Evolutionary conservation across 2,113 vertebrate genomes (phyloP).

Genomic region (Stegastes partitus): DNA sequence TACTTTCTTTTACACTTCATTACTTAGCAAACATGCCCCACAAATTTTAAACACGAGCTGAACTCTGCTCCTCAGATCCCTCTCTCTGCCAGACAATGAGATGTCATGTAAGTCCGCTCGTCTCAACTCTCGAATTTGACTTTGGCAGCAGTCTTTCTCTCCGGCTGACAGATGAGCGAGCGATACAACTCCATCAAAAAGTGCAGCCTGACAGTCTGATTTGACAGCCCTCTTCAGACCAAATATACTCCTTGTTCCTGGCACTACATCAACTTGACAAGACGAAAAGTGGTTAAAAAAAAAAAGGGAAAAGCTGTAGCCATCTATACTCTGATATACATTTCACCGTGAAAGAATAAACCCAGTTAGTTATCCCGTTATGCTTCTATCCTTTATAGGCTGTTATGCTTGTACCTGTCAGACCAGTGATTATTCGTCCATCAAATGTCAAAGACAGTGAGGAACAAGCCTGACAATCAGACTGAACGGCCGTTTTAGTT

Average conservation of each 20-base stretch:
- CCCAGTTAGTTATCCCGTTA: not conserved
- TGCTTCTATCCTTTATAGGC: conserved; percentile 9
- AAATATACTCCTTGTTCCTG: conserved; percentile 81
- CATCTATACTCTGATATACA: conserved; percentile 23
- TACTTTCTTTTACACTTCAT: conserved; percentile 20
- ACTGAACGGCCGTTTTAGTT: conserved; percentile 12
- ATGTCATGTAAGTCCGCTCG: conserved; percentile 70
- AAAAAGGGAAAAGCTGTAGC: conserved; percentile 39
- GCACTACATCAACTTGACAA: conserved; percentile 81
- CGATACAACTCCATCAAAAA: conserved; percentile 80
- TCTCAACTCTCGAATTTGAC: conserved; percentile 75
- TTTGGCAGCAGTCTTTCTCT: conserved; percentile 75
- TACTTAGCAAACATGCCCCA: conserved; percentile 46
- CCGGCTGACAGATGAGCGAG: conserved; percentile 80
- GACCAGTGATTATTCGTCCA: not conserved
- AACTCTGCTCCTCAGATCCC: conserved; percentile 38
- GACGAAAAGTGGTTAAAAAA: conserved; percentile 59
- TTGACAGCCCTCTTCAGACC: conserved; percentile 82
- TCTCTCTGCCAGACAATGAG: conserved; percentile 52
- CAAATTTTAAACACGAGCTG: conserved; percentile 45
- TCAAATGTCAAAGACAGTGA: conserved; percentile 3
- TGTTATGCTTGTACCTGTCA: not conserved
- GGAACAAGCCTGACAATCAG: not conserved
- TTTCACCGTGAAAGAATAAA: conserved; percentile 38
- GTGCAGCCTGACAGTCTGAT: conserved; percentile 80